phyloP scores from a whole-genome alignment of 2,888 invertebrate species.

The Tiliacea aurago region DNA sequence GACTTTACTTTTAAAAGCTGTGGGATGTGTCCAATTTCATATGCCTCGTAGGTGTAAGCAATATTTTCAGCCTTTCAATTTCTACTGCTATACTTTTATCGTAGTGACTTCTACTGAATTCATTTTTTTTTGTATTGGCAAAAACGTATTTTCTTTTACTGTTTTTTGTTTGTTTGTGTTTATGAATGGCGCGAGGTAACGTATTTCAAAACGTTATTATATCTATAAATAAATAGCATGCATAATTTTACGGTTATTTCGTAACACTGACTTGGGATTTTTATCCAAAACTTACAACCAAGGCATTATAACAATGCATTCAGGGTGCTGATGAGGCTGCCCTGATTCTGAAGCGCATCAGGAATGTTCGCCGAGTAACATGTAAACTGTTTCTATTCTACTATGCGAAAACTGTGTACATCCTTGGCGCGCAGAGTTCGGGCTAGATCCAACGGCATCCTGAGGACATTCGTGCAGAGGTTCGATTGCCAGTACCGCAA shows the following conservation, averaged over 20 bases:
- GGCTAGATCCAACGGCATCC: no score
- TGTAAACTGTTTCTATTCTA: no score
- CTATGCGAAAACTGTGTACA: no score
- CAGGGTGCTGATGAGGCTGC: no score
- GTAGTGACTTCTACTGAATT: background rate
- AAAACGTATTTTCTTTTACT: background rate
- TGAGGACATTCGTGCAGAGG: no score
- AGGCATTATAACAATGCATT: no score
- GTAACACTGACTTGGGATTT: background rate
- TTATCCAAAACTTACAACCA: background rate
- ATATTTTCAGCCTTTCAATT: background rate
- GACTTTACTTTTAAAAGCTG: conserved; percentile 70
- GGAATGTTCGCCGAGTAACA: no score
- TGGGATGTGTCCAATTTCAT: conserved; percentile 70
- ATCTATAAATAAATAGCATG: background rate
- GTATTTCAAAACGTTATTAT: background rate
- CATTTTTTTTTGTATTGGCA: background rate
- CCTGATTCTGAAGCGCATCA: no score
- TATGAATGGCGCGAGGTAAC: conserved; percentile 2
- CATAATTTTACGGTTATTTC: background rate
- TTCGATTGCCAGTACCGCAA: no score
- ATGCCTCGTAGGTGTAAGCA: conserved; percentile 75
- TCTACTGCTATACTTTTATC: background rate
- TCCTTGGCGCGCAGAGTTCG: no score
- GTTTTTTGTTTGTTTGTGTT: background rate